phyloP scores from a whole-genome alignment of 2,888 invertebrate species.

The Cephus pulcher region DNA sequence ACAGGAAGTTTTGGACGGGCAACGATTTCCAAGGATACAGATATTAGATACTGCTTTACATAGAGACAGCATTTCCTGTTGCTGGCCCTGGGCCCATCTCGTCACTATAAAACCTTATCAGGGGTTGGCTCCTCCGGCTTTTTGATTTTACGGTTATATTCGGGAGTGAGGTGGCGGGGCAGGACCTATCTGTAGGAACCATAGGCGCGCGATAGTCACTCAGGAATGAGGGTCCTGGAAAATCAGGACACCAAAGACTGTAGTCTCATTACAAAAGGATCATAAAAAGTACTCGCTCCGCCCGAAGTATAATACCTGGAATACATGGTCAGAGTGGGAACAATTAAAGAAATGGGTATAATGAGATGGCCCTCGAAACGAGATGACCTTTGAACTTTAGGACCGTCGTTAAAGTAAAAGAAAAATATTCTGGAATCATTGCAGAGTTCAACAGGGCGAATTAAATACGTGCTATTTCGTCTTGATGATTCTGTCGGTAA shows the following conservation, averaged over 20 bases:
- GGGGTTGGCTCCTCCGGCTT: constrained; percentile 33
- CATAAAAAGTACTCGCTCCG: not conserved
- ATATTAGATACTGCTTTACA: not conserved
- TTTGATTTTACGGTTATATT: constrained; percentile 51
- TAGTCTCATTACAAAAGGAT: not conserved
- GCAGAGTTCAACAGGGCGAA: not conserved
- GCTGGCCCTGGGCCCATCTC: not conserved
- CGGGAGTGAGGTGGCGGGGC: constrained; percentile 10
- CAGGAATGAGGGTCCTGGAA: not conserved
- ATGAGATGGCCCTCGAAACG: not conserved
- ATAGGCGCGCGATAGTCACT: not conserved
- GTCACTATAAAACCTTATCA: constrained; percentile 41
- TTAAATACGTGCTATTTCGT: not conserved
- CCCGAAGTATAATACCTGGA: not conserved
- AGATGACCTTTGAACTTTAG: not conserved
- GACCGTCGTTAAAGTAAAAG: not conserved
- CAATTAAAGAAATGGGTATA: not conserved
- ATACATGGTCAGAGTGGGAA: not conserved
- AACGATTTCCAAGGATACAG: not conserved
- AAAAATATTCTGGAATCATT: not conserved
- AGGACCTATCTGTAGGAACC: not conserved
- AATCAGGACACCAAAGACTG: not conserved
- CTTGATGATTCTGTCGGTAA: no score
- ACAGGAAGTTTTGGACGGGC: not conserved
- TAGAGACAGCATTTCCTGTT: not conserved